Base-by-base conservation (phyloP, 2,888 invertebrate genomes). In the Himalopsyche anomala region DNA sequence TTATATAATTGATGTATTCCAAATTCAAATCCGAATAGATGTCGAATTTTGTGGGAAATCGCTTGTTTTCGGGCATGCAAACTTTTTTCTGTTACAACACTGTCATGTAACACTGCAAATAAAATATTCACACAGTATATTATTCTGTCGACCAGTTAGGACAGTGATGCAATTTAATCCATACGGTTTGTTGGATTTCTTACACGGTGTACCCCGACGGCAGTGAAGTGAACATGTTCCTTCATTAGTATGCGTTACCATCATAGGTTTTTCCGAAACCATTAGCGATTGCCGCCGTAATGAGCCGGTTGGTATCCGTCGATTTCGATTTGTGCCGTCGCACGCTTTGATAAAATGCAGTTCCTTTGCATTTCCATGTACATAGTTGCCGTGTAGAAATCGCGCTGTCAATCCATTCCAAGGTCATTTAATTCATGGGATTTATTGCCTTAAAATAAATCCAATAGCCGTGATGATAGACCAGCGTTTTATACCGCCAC, bases 221-320 rank as follows among this genome's bases (percentile, higher is more conserved):
- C 74, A 74, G 74, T 38, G 36, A 74, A 74, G 74, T 36, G 74
- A 74, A 15, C 74, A 74, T 15, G 42, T 80, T 80, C 38, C 28
- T 74, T 74, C 74, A 74, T 74, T 74, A 74, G 74, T 82, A 55
- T 55, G 82, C 84, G n/a, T 40, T 42, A 55, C 81, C 81, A 85
- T 85, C 84, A 87, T 80, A 42, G 87, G 87, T 85, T 85, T 85
- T 85, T 56, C 87, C 87, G 38, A 81, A 83, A 84, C 85, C 83
- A 85, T 84, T 84, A 87, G 84, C 85, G n/a, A 74, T 38, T 81
- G 83, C 62, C 56, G 83, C 55, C 82, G 86, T 86, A 84, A 84
- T 82, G 74, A 81, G 19, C 82, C 42, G 42, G 42, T 42, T 9
- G 42, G 42, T 45, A 45, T 45, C 45, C 40, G 86, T 45, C 56